A percentile compares a stretch with the other conserved stretches of the same genome.
These are phyloP conservation scores for Caenorhabditis imperialis DNA, from an alignment of 2,888 invertebrate genomes.

Conservation along the genomic window DNA sequence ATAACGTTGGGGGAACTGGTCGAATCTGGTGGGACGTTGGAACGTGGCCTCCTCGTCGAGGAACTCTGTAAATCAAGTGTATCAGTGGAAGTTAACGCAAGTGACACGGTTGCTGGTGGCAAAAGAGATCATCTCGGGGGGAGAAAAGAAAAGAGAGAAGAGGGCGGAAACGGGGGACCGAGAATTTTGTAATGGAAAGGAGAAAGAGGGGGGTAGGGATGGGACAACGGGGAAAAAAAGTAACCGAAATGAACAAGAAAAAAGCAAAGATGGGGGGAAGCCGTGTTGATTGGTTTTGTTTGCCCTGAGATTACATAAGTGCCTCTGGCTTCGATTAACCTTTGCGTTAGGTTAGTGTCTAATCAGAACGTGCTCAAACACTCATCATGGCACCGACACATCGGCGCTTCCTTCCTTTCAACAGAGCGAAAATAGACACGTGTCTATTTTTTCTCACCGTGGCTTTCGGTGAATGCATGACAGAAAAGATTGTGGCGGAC, in stretches of 20 bases:
- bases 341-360: conserved; percentile 26
- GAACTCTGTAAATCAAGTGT: conserved; percentile 26
- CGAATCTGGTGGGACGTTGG: conserved; percentile 51
- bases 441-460: not conserved
- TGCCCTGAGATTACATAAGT: conserved; percentile 57
- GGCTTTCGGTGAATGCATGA: not conserved
- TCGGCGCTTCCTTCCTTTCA: conserved; percentile 21
- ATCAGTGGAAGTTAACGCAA: conserved; percentile 28
- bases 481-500: too few species aligned
- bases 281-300: conserved; percentile 55
- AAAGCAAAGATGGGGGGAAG: conserved; percentile 22
- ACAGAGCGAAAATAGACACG: conserved; percentile 28
- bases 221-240: conserved; percentile 7
- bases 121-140: conserved; percentile 1
- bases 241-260: conserved; percentile 5
- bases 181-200: conserved; percentile 41
- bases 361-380: conserved; percentile 59
- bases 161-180: conserved; percentile 28
- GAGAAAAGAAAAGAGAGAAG: conserved; percentile 5
- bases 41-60: conserved; percentile 38
- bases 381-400: conserved; percentile 47
- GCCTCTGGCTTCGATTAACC: conserved; percentile 53
- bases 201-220: conserved; percentile 28
- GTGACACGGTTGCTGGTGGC: conserved; percentile 13
- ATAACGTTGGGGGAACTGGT: conserved; percentile 42